Evolutionary conservation across 2,113 vertebrate genomes (phyloP), one percentile per base, ranked within the genome.

Genomic region (Microcebus tavaratra): DNA sequence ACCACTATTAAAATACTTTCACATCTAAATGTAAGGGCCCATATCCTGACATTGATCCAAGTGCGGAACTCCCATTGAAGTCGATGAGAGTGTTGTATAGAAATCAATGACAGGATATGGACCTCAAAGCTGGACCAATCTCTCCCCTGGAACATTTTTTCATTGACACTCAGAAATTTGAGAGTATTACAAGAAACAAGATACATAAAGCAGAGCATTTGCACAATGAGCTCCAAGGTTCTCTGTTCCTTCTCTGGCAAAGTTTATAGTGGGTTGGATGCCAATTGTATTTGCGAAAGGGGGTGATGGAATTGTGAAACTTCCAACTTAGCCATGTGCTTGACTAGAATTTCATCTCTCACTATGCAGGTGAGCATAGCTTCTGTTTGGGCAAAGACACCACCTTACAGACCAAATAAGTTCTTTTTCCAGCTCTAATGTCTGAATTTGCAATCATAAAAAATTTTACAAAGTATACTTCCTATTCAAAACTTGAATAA

Each of bases 71-170:
- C 97, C 97, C 97, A 97, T 96, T 96, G 96, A 98, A 98, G 98
- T 98, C 96, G 95, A 98, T 98, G 96, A 97, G 84, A 98, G 81
- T 94, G 96, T 97, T 97, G 95, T 67, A 82, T 63, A 98, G 97
- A 98, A 98, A 98, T 98, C 98, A 98, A 98, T 98, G 97, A 97
- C 97, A 98, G 97, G 98, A 98, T 97, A 98, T 97, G 96, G 97
- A 92, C 98, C 97, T 96, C 81, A 76, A 95, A 63, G 81, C 92
- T 96, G 96, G 97, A 96, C 97, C 91, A 88, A 88, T 94, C 90
- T 98, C 96, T 97, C 96, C 92, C 25, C 81, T 88, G 97, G 90
- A 97, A 97, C 6, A 45, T 76, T 91, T 97, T 82, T 91, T 82
- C 97, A 95, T 94, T 97, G 96, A 96, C 96, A 96, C 85, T 95